phyloP scores from a whole-genome alignment of 2,888 invertebrate species.

The Oligia fasciuncula region DNA sequence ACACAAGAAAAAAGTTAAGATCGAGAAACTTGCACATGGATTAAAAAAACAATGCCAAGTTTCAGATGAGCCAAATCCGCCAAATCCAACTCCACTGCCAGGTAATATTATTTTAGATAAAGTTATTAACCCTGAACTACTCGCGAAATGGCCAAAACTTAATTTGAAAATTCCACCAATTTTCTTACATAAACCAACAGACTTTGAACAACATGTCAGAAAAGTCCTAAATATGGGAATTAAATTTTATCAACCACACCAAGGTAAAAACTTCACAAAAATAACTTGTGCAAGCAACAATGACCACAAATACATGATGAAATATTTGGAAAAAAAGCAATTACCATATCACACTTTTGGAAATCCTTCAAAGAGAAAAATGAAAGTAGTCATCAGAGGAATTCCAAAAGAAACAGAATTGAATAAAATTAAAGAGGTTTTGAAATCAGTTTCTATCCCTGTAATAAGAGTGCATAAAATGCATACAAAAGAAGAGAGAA shows the following conservation, averaged over 20 bases:
- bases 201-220: constrained; percentile 65
- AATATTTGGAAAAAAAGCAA: constrained; percentile 75
- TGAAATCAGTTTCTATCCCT: constrained; percentile 75
- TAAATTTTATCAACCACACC: constrained; percentile 70
- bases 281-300: constrained; percentile 70
- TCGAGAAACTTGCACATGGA: constrained; percentile 55
- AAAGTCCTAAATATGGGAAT: constrained; percentile 70
- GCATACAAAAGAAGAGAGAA: constrained; percentile 68
- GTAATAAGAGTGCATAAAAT: constrained; percentile 77
- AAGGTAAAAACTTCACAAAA: constrained; percentile 69
- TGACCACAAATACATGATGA: constrained; percentile 72
- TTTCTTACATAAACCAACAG: constrained; percentile 74
- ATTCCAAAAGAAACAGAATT: constrained; percentile 72
- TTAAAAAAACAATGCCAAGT: constrained; percentile 64
- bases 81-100: constrained; percentile 6
- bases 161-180: constrained; percentile 74
- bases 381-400: constrained; percentile 80
- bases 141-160: constrained; percentile 72
- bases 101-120: constrained; percentile 59
- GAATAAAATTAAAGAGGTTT: constrained; percentile 68
- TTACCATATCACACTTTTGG: constrained; percentile 81
- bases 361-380: constrained; percentile 74
- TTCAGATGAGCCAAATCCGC: constrained; percentile 17
- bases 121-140: constrained; percentile 54
- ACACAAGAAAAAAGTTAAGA: constrained; percentile 54